A percentile compares a stretch with the other conserved stretches of the same genome.
phyloP scores from a whole-genome alignment of 2,797 vertebrate genomes.

The Gymnocypris eckloni region DNA sequence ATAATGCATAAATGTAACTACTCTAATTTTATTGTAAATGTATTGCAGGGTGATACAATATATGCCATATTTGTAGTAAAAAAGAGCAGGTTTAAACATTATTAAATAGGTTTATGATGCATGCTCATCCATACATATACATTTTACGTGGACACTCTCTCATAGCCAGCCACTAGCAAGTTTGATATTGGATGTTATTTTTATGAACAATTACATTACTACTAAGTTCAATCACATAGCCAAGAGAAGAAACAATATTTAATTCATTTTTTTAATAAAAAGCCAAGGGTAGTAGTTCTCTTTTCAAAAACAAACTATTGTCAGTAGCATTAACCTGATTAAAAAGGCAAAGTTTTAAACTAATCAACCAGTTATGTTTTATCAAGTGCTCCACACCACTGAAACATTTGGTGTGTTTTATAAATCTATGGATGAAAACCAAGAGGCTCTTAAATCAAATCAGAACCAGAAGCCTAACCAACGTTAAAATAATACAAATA shows the following conservation, averaged over 20 bases:
- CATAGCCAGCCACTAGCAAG: not conserved
- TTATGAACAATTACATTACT: not conserved
- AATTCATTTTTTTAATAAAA: not conserved
- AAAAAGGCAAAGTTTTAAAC: not conserved
- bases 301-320: not conserved
- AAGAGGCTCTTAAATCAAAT: not conserved
- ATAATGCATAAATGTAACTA: not conserved
- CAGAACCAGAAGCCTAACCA: not conserved
- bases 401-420: not conserved
- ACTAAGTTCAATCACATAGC: not conserved
- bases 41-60: not conserved
- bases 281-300: not conserved
- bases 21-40: not conserved
- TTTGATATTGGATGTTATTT: not conserved
- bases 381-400: not conserved
- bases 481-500: not conserved
- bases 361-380: not conserved
- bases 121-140: not conserved
- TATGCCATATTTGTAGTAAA: not conserved
- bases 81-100: not conserved
- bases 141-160: not conserved
- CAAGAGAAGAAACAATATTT: not conserved
- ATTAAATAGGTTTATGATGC: not conserved
- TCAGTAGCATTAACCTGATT: not conserved
- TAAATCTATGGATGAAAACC: not conserved